phyloP scores from a whole-genome alignment of 2,113 vertebrate species.

The Engraulis encrasicolus region DNA sequence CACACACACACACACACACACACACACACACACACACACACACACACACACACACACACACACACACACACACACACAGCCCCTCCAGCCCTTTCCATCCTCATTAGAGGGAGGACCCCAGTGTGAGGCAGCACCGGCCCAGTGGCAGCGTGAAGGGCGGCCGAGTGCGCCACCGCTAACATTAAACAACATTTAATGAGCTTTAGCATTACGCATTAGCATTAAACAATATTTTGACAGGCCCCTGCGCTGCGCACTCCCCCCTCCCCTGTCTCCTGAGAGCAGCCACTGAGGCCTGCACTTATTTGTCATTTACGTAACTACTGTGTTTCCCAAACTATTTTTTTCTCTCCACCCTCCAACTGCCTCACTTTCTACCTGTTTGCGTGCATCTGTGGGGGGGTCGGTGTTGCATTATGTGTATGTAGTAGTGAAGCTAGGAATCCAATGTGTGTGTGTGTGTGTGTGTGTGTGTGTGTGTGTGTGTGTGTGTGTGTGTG shows the following conservation, averaged over 20 bases:
- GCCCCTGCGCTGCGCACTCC: not conserved
- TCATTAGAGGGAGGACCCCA: not conserved
- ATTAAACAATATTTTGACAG: slow-evolving; percentile 42
- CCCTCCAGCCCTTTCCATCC: not conserved
- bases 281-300: not conserved
- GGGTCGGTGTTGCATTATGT: no score
- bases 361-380: not conserved
- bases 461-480: no score
- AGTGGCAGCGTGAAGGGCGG: not conserved
- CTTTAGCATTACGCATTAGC: slow-evolving; percentile 32
- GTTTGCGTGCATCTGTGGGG: no score
- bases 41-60: no score
- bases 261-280: not conserved
- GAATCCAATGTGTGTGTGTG: no score
- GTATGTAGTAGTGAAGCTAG: no score
- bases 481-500: no score
- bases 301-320: slow-evolving; percentile 19
- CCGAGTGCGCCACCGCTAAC: not conserved
- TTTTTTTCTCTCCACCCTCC: slow-evolving; percentile 21
- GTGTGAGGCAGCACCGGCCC: no score
- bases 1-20: not conserved
- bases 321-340: not conserved
- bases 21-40: not conserved
- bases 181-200: slow-evolving; percentile 41
- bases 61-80: not conserved